Evolutionary conservation across 2,888 invertebrate species (phyloP).

Genomic region (Scaptomyza polygonia): DNA sequence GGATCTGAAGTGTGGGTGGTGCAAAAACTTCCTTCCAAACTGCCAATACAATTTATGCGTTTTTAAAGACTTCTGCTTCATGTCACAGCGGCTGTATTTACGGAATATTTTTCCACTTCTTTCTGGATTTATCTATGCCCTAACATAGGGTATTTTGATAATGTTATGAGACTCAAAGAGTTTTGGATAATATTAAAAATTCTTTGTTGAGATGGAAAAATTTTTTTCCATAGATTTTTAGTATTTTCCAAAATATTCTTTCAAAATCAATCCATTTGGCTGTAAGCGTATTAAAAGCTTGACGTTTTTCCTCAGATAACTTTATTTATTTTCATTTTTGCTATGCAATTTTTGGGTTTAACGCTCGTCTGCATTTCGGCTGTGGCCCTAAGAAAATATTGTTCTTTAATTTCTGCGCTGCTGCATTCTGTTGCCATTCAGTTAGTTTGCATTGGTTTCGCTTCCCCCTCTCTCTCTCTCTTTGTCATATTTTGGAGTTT

Average conservation of each 20-base stretch:
- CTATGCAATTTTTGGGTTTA: conserved; percentile 40
- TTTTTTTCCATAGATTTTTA: neutral
- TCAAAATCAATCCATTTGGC: neutral
- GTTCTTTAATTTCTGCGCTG: conserved; percentile 74
- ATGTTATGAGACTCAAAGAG: neutral
- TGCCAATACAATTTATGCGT: conserved; percentile 66
- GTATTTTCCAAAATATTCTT: neutral
- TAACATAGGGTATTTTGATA: neutral
- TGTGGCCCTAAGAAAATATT: conserved; percentile 73
- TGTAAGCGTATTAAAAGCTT: conserved; percentile 19
- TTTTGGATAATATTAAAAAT: neutral
- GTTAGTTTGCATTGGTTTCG: conserved; percentile 5
- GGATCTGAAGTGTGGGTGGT: neutral
- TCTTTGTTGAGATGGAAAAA: neutral
- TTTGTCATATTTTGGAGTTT: too few relatives aligned
- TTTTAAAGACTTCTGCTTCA: conserved; percentile 65
- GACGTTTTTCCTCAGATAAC: neutral
- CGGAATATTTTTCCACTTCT: conserved; percentile 36
- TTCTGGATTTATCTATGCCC: conserved; percentile 28
- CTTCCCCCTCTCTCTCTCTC: neutral
- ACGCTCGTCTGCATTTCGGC: conserved; percentile 71
- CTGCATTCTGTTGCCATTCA: conserved; percentile 55
- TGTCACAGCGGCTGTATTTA: conserved; percentile 27
- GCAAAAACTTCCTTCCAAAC: neutral
- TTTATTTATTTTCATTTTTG: conserved; percentile 10